Conservation (phyloP, 2,888 invertebrate species). For the Xanthorhoe designata region DNA sequence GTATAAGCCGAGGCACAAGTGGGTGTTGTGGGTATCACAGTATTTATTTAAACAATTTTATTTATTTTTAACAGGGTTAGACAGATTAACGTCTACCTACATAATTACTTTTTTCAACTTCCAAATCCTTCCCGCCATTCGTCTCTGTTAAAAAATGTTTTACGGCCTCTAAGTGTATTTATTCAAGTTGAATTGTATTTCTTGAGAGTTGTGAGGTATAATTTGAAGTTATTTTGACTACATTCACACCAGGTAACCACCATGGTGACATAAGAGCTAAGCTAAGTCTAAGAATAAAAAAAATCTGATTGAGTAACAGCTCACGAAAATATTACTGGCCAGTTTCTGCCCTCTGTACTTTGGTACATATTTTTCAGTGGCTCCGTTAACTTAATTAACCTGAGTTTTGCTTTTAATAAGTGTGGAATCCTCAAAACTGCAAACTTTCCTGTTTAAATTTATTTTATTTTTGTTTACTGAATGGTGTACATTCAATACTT, state of each 20-base stretch:
- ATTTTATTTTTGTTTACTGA: no score
- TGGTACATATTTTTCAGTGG: no score
- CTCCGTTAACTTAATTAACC: no score
- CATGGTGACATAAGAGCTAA: not conserved
- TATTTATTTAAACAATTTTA: conserved; percentile 33
- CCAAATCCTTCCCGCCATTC: conserved; percentile 53
- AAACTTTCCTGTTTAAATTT: no score
- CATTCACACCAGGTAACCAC: conserved; percentile 22
- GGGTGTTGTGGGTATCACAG: no score
- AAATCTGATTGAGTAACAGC: no score
- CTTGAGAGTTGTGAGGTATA: conserved; percentile 56
- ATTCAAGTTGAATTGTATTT: conserved; percentile 67
- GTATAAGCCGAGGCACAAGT: not conserved
- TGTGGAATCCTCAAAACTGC: no score
- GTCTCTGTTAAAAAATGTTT: conserved; percentile 57
- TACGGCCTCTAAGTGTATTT: conserved; percentile 57
- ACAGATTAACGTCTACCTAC: conserved; percentile 54
- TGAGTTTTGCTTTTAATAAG: no score
- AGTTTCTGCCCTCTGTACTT: no score
- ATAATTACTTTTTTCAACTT: conserved; percentile 62
- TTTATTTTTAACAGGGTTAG: conserved; percentile 51
- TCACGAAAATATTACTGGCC: no score
- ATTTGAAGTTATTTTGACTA: conserved; percentile 62
- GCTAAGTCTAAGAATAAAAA: not conserved
- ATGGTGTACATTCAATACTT: no score